Evolutionary conservation across 2,888 invertebrate species (phyloP), one percentile per base, ranked within the genome.

Genomic region (Drosophila lutescens): DNA sequence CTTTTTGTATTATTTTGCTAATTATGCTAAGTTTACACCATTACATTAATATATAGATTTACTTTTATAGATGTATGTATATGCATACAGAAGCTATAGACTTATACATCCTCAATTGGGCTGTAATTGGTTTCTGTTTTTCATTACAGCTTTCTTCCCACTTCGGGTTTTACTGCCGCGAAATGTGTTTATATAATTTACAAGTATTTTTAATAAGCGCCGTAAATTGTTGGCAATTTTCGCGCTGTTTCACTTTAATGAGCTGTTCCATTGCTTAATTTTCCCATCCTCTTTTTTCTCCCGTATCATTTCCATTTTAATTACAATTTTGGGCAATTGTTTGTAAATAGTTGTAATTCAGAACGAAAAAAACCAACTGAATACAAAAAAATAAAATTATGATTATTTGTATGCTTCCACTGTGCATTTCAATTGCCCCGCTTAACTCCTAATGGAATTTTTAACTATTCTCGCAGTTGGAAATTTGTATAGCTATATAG

Each of bases 1-100:
- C 40, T 56, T 63, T 30, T 51, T 38, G 66, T 57, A 67, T 58
- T 70, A 65, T 56, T 80, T 79, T 55, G 55, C 78, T 86, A 86
- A 76, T 73, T 79, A 81, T 74, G 63, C 86, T 82, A 82, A 72
- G 77, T 77, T 86, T 82, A 81, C 83, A 77, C 72, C 71, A 77
- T 85, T 81, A 86, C 80, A 56, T 88, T 86, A 80, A 77, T 74
- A 65, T 68, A 63, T 84, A 72, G 55, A 71, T 72, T 60, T 63
- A 72, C 77, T 67, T 65, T 73, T 51, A 60, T 80, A 40, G 40
- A 47, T 51, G 50, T 44, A 40, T 51, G 50, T 71, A 17, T 43
- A 26, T 47, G 65, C 50, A 63, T 47, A 63, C 63, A 63, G 65
- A 65, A 66, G 51, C 65, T 68, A 68, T 57, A 51, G 56, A 55